Evolutionary conservation across 2,113 vertebrate genomes (phyloP).

Genomic region (Antechinus flavipes): DNA sequence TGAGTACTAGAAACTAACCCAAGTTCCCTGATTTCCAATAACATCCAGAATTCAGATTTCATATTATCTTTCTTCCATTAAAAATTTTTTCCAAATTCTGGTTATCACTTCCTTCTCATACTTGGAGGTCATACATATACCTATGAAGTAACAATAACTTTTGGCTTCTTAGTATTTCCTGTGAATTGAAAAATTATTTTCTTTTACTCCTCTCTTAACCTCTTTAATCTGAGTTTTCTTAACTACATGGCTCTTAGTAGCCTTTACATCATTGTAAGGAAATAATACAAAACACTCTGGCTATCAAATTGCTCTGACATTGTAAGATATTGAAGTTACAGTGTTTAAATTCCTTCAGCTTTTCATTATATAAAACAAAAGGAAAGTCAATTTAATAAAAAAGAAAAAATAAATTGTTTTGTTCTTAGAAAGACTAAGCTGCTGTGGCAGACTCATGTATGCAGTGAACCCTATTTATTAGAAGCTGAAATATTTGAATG

Average conservation of each 20-base stretch:
- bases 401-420: background rate
- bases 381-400: background rate
- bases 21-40: background rate
- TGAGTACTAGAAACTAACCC: background rate
- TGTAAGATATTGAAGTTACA: background rate
- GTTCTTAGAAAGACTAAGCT: background rate
- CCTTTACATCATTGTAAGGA: background rate
- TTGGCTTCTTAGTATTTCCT: background rate
- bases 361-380: background rate
- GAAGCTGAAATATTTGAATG: background rate
- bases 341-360: background rate
- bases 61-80: background rate
- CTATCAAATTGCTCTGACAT: background rate
- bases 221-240: background rate
- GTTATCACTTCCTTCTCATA: background rate
- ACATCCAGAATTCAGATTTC: background rate
- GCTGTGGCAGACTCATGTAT: background rate
- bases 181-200: background rate
- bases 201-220: background rate
- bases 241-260: background rate
- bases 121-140: background rate
- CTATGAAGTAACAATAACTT: background rate
- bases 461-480: background rate
- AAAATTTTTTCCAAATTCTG: background rate
- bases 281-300: background rate